Conservation (phyloP, 2,113 vertebrate genomes). For the Gymnorhina tibicen region DNA sequence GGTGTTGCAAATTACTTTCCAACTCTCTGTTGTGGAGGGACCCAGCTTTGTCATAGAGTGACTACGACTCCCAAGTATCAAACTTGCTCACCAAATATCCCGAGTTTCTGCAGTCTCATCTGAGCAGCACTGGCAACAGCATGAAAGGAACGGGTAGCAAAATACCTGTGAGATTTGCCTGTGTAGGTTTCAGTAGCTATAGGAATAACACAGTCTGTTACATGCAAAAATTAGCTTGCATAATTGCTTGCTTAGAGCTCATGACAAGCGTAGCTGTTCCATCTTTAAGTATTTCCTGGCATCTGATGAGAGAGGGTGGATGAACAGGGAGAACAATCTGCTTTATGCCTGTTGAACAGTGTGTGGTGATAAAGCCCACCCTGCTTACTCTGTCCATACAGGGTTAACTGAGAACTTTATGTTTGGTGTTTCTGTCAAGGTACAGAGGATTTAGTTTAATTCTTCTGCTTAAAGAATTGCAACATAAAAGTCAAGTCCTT, state of each 20-base stretch:
- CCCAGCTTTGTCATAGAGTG: background rate
- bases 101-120: background rate
- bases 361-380: background rate
- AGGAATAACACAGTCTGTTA: background rate
- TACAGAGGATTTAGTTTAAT: background rate
- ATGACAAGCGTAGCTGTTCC: background rate
- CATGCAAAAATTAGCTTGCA: background rate
- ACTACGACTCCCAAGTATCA: background rate
- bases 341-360: background rate
- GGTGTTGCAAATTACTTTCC: background rate
- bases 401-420: background rate
- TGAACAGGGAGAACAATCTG: background rate
- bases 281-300: background rate
- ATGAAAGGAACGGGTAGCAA: background rate
- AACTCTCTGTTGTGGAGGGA: background rate
- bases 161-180: background rate
- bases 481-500: background rate
- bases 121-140: background rate
- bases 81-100: background rate
- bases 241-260: background rate
- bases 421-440: background rate
- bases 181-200: background rate
- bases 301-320: background rate
- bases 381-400: rapidly evolving
- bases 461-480: background rate